These are phyloP conservation scores for Chamaetylas fuelleborni DNA, from an alignment of 2,113 vertebrate species.

Conservation along the genomic window DNA sequence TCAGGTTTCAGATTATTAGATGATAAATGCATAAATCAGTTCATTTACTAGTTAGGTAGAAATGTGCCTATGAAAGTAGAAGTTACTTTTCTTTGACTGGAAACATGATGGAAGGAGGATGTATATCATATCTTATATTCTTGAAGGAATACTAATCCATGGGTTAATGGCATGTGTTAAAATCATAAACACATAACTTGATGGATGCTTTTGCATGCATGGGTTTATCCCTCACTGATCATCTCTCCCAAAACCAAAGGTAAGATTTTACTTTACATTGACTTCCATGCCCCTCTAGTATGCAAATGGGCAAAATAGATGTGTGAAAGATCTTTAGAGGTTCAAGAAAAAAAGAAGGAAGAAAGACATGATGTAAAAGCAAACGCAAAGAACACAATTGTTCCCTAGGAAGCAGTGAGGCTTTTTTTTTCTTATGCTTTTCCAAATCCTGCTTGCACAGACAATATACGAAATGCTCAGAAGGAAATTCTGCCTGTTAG, in stretches of 20 bases:
- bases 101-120: neutral
- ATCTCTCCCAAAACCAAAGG: neutral
- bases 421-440: neutral
- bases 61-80: neutral
- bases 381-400: neutral
- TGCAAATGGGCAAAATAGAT: neutral
- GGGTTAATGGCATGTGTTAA: neutral
- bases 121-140: neutral
- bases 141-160: neutral
- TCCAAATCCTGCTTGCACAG: neutral
- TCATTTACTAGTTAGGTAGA: neutral
- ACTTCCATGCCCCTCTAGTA: neutral
- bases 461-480: neutral
- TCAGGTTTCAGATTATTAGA: neutral
- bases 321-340: neutral
- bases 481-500: neutral
- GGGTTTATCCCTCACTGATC: neutral
- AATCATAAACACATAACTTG: neutral
- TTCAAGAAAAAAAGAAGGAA: neutral
- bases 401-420: neutral
- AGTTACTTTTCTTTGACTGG: neutral
- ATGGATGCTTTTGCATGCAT: neutral
- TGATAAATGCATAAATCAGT: neutral
- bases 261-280: neutral
- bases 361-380: neutral